Evolutionary conservation across 1,140 invertebrate genomes (phyloP), one percentile per base, ranked within the genome.

Genomic region (Bombus superbus): DNA sequence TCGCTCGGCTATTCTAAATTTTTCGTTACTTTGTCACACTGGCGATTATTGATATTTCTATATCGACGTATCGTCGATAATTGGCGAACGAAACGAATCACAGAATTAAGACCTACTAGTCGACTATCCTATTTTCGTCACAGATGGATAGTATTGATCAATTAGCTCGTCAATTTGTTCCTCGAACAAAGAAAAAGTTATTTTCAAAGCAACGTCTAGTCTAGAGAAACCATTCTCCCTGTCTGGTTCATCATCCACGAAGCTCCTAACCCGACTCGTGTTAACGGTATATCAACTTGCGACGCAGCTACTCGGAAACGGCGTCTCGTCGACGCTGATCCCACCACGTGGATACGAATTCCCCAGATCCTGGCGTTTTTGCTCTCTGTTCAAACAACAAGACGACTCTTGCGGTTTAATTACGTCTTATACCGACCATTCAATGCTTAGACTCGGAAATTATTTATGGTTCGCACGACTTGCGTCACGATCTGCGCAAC

Each of bases 261-360:
- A n/a, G 62, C 71, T 81, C 62, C 59, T 79, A 84, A 79, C 62
- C 66, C 69, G 57, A 88, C 40, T 73, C 75, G 74, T 81, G 81
- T 80, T 88, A 88, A 88, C 87, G 81, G 86, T 88, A 88, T 85
- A 80, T 32, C 87, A 87, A 87, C 77, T 83, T 83, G 86, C 57
- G 75, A 73, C 68, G 35, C 73, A 40, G 57, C 64, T 88, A 88
- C 87, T 87, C 57, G 81, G 86, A 88, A 88, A 85, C 84, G 42
- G 8, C 76, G 86, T 42, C 28, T 72, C 42, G 22, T 32, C 53
- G 73, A 76, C n/a, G 22, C 22, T 59, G 22, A 35, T 1, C 76
- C 35, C 28, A 35, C 59, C 40, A 44, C n/a, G 25, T 15, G 40
- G 25, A 44, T 72, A 28, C 40, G 38, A 72, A 40, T 40, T 69